phyloP scores from a whole-genome alignment of 1,140 invertebrate genomes.

The Lepidostoma basale region DNA sequence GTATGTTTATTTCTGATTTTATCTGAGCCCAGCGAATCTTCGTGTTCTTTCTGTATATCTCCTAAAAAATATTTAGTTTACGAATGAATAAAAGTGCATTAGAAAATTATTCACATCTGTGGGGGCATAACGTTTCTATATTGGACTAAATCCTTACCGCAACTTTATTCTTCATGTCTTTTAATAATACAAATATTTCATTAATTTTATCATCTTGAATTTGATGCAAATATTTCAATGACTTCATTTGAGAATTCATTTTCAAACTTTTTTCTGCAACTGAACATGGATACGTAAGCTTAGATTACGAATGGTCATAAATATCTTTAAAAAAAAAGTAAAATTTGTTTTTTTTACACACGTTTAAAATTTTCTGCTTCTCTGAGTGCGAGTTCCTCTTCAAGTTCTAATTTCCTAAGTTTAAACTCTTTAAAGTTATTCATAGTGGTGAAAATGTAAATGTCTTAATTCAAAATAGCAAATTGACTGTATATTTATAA shows the following conservation, averaged over 20 bases:
- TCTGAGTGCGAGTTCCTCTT: background rate
- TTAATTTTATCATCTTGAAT: background rate
- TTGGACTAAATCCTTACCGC: background rate
- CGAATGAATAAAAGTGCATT: background rate
- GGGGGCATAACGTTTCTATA: background rate
- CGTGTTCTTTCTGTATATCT: background rate
- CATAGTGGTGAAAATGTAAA: too few relatives aligned
- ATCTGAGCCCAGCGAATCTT: slow-evolving; percentile 10
- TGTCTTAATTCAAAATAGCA: too few relatives aligned
- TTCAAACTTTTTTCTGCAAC: background rate
- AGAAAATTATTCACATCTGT: background rate
- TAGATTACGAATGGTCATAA: too few relatives aligned
- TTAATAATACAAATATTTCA: background rate
- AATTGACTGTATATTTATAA: too few relatives aligned
- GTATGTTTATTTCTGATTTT: background rate
- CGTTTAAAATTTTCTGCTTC: background rate
- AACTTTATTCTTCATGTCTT: background rate
- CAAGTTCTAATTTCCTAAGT: background rate
- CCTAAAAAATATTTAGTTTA: background rate
- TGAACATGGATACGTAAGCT: too few relatives aligned
- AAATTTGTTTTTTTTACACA: too few relatives aligned
- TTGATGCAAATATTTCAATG: background rate
- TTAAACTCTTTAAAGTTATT: background rate
- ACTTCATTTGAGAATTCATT: background rate
- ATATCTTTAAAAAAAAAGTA: too few relatives aligned